Conservation (phyloP, 2,797 vertebrate species). For the Spheniscus humboldti region DNA sequence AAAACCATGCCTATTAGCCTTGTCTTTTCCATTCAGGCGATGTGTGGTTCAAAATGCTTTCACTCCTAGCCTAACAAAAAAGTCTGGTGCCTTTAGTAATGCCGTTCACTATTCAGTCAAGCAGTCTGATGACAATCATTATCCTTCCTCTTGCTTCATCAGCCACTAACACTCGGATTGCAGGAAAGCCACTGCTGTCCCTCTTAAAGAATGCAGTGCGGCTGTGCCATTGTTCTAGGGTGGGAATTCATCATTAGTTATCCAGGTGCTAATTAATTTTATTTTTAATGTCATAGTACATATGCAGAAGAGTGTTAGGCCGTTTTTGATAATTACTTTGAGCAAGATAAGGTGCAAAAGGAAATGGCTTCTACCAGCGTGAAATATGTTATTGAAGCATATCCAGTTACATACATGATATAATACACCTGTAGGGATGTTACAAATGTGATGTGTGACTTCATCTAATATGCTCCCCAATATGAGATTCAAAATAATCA, state of each 20-base stretch:
- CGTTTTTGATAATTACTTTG: neutral
- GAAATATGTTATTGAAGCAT: neutral
- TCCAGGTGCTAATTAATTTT: constrained; percentile 2
- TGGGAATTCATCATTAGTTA: neutral
- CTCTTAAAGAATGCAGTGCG: neutral
- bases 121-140: neutral
- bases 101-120: neutral
- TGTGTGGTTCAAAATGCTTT: neutral
- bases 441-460: neutral
- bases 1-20: neutral
- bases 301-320: neutral
- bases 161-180: neutral
- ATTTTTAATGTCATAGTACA: neutral
- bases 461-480: neutral
- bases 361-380: neutral
- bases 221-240: neutral
- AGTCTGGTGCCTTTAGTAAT: neutral
- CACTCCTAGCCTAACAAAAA: neutral
- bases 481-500: neutral
- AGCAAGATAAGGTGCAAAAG: neutral
- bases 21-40: neutral
- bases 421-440: neutral
- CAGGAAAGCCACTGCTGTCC: neutral
- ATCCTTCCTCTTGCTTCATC: neutral
- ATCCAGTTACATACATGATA: neutral